phyloP scores from a whole-genome alignment of 2,888 invertebrate species.

The Drosophila mulleri region DNA sequence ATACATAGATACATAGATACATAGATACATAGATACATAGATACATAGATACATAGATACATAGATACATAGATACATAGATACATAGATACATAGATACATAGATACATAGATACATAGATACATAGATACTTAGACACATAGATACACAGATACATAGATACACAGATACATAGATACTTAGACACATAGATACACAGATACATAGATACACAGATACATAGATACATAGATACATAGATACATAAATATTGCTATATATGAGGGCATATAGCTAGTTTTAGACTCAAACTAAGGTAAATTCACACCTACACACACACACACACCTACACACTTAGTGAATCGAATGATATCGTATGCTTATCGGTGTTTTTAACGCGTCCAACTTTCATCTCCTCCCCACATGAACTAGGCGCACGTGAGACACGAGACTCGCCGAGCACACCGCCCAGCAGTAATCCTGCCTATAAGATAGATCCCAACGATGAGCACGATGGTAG shows the following conservation, averaged over 20 bases:
- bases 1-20: background rate
- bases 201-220: no score
- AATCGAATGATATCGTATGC: background rate
- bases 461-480: conserved; percentile 84
- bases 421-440: conserved; percentile 84
- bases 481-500: conserved; percentile 83
- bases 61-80: background rate
- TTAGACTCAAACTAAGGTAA: no score
- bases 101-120: background rate
- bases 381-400: conserved; percentile 19
- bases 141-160: no score
- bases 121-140: no score
- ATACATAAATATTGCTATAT: no score
- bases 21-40: background rate
- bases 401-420: conserved; percentile 78
- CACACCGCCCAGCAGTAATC: conserved; percentile 85
- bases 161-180: no score
- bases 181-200: no score
- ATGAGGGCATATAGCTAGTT: no score
- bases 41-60: background rate
- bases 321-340: background rate
- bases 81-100: background rate
- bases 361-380: conserved; percentile 4
- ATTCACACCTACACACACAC: background rate
- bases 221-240: no score